Evolutionary conservation across 2,888 invertebrate genomes (phyloP).

Genomic region (Agrypnus murinus): DNA sequence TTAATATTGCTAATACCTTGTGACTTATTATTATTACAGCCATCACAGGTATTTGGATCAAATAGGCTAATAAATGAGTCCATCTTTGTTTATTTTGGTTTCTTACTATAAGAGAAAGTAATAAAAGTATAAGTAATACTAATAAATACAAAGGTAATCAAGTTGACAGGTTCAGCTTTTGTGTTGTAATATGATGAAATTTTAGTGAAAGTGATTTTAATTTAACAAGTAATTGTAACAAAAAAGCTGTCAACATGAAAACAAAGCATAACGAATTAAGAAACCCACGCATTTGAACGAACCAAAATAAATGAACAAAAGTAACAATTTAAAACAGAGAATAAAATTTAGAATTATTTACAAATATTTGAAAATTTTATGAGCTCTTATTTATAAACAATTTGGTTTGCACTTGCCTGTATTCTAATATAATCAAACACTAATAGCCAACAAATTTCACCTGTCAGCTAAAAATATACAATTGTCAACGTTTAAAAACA

Average conservation of each 20-base stretch:
- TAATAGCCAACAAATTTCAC: conserved; percentile 37
- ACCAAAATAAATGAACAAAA: neutral
- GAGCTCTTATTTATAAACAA: neutral
- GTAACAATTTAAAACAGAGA: neutral
- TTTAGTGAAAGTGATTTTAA: conserved; percentile 22
- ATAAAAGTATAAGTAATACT: neutral
- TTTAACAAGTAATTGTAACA: conserved; percentile 1
- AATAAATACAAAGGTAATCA: conserved; percentile 1
- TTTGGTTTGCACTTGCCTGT: neutral
- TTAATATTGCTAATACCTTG: conserved; percentile 71
- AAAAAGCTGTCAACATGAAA: neutral
- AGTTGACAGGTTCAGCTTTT: conserved; percentile 1
- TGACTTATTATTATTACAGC: conserved; percentile 73
- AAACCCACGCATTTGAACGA: neutral
- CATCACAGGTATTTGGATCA: conserved; percentile 76
- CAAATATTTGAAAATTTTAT: conserved; percentile 4
- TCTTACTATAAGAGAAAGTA: conserved; percentile 2
- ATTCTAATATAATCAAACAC: conserved; percentile 21
- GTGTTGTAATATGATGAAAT: conserved; percentile 27
- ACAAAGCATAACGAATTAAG: neutral
- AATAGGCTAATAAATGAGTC: conserved; percentile 89
- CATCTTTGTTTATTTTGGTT: conserved; percentile 72
- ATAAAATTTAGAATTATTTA: neutral
- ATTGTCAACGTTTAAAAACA: conserved; percentile 10
- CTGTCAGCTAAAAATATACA: conserved; percentile 40